phyloP scores from a whole-genome alignment of 1,140 invertebrate genomes.

The Tetraneura akinire region DNA sequence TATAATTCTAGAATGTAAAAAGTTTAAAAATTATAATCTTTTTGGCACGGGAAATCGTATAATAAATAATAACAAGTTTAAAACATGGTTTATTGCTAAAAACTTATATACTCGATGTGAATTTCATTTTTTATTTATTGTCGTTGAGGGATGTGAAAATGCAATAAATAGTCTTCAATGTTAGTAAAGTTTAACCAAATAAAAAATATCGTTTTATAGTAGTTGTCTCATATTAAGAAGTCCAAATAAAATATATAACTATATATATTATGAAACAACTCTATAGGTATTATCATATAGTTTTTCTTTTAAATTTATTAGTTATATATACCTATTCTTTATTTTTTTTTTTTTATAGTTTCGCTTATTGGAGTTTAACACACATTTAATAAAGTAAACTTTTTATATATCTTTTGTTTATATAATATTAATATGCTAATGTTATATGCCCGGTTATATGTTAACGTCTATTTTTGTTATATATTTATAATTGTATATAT shows the following conservation, averaged over 20 bases:
- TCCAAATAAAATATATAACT: background rate
- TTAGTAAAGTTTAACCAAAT: conserved; percentile 18
- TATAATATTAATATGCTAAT: too few relatives aligned
- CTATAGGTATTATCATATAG: too few relatives aligned
- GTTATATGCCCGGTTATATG: too few relatives aligned
- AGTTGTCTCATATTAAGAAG: background rate
- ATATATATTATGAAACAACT: background rate
- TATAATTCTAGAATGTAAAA: conserved; percentile 34
- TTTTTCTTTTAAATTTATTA: background rate
- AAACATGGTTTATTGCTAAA: conserved; percentile 43
- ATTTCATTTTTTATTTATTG: conserved; percentile 34
- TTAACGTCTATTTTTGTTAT: too few relatives aligned
- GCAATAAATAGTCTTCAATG: conserved; percentile 29
- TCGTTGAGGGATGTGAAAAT: conserved; percentile 25
- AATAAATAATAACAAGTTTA: conserved; percentile 35
- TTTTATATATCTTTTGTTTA: background rate
- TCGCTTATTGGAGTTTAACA: background rate
- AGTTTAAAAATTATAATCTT: conserved; percentile 38
- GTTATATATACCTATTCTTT: too few relatives aligned
- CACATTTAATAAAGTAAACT: background rate
- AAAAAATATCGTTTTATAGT: conserved; percentile 1
- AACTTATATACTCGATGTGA: conserved; percentile 21
- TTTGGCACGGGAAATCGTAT: background rate
- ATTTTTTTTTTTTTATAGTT: background rate
- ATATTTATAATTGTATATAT: too few relatives aligned